Base-by-base conservation (phyloP, 37 sponge, comb jelly and placozoan species). In the Ianthella basta region DNA sequence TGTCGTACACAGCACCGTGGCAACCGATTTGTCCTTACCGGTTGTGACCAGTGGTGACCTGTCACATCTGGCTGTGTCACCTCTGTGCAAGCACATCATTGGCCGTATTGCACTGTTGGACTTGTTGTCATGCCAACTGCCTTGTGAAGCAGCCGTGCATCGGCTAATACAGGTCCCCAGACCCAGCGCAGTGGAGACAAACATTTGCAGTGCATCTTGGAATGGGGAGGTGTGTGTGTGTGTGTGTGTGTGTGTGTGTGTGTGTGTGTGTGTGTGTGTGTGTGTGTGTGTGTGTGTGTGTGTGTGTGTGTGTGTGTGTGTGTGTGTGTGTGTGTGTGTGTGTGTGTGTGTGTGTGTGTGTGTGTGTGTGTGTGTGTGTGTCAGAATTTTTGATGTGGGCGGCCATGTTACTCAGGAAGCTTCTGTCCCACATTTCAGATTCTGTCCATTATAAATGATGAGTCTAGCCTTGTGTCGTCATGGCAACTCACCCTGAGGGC, bases 171-270 rank as follows among this genome's bases (percentile, higher is more conserved):
- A 44, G 50, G 50, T 44, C 50, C 50, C 50, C 50, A 44, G 8
- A 44, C 50, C 50, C 50, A 44, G 50, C 8, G 50, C 3, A 10
- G 50, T 44, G 50, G 50, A 44, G 6, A 8, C 50, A 44, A 3
- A 44, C 6, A 44, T 44, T 44, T 44, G 50, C 16, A 24, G 78
- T 75, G 78, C 78, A 44, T 75, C 38, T 30, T 41, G 54, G 78
- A 10, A 75, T 39, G 54, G 78, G n/a, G 20, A 41, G 37, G 78
- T 75, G 53, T 40, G 78, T 69, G 19, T 79, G 80, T 79, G 80
- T 79, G 80, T 79, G 79, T 79, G 80, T 79, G 80, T 79, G 80
- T 79, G 80, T 79, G 63, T 61, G 63, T 61, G 63, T 61, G 63
- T 61, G 63, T 61, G 63, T 61, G 63, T 61, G 63, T 61, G 63